These are phyloP conservation scores for Pelvicachromis taeniatus DNA, from an alignment of 2,113 vertebrate species.

Conservation along the genomic window DNA sequence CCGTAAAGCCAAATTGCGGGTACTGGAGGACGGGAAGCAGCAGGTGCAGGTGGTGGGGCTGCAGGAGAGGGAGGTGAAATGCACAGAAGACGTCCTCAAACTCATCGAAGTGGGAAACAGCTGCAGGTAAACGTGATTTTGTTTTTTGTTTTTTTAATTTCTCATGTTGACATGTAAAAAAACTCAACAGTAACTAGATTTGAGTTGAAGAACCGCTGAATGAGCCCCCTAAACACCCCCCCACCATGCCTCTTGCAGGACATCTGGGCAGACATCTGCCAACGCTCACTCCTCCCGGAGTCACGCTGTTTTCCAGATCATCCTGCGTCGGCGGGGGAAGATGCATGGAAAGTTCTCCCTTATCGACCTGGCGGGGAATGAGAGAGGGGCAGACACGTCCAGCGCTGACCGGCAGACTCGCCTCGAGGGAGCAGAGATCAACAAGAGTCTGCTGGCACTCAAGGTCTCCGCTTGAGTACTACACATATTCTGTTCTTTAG, in stretches of 20 bases:
- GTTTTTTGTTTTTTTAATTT: too few species aligned
- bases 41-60: slow-evolving; percentile 97
- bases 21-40: slow-evolving; percentile 96
- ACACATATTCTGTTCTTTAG: background rate
- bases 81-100: slow-evolving; percentile 96
- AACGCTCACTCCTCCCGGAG: slow-evolving; percentile 95
- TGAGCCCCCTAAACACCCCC: background rate
- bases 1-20: slow-evolving; percentile 91
- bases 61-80: slow-evolving; percentile 91
- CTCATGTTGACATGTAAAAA: background rate
- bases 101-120: slow-evolving; percentile 97
- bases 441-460: slow-evolving; percentile 97
- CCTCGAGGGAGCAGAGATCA: slow-evolving; percentile 97
- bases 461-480: slow-evolving; percentile 75
- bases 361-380: slow-evolving; percentile 96
- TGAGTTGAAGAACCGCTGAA: background rate
- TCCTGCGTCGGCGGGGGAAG: slow-evolving; percentile 89
- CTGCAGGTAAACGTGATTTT: slow-evolving; percentile 82
- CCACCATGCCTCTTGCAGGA: slow-evolving; percentile 71
- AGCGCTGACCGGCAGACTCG: slow-evolving; percentile 95
- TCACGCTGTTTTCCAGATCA: slow-evolving; percentile 98
- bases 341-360: slow-evolving; percentile 98
- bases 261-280: slow-evolving; percentile 95
- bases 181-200: background rate
- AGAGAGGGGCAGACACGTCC: slow-evolving; percentile 94